A percentile compares a stretch with the other conserved stretches of the same genome.
Evolutionary conservation across 2,113 vertebrate species (phyloP).

Genomic region (Bos taurus): ARS-UCD2.0 NC_037340.1:9220001-9220500

Average conservation of each 20-base stretch:
- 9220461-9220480: background rate
- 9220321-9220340: background rate
- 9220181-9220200: background rate
- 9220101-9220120: rapidly evolving
- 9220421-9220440: background rate
- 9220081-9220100: background rate
- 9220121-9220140: background rate
- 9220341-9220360: background rate
- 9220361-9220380: background rate
- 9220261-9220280: background rate
- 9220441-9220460: background rate
- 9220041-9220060: too few relatives aligned
- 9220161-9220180: background rate
- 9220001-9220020: background rate
- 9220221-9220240: too few relatives aligned
- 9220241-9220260: background rate
- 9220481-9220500: background rate
- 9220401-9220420: background rate
- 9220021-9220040: background rate
- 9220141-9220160: background rate
- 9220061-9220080: background rate
- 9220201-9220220: background rate
- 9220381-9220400: background rate
- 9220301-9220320: background rate
- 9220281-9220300: rapidly evolving